Evolutionary conservation across 2,797 vertebrate species (phyloP).

Genomic region (Dendrocincla fuliginosa): DNA sequence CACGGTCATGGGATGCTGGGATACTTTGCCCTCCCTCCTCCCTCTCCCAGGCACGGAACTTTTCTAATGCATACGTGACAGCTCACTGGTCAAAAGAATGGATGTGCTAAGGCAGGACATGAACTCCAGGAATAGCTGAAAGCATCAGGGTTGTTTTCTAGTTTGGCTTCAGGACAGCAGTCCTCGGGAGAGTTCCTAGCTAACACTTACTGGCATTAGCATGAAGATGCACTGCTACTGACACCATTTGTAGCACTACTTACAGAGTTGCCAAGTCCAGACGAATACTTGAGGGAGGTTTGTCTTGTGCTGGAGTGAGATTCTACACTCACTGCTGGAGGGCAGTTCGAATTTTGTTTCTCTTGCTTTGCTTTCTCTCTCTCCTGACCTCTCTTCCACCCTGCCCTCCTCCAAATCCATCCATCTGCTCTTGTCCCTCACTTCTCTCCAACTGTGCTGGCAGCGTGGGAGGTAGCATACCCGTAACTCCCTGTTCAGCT

Average conservation of each 20-base stretch:
- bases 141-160: neutral
- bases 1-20: neutral
- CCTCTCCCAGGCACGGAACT: neutral
- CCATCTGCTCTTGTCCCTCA: constrained; percentile 66
- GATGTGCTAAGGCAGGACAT: constrained; percentile 24
- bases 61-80: constrained; percentile 26
- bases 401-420: constrained; percentile 51
- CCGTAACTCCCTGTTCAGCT: neutral
- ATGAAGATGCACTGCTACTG: constrained; percentile 13
- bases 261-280: constrained; percentile 61
- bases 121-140: constrained; percentile 45
- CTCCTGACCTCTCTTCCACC: constrained; percentile 31
- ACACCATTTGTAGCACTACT: constrained; percentile 32
- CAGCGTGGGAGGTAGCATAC: constrained; percentile 7
- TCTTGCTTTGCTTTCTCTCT: constrained; percentile 34
- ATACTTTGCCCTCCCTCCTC: neutral
- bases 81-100: neutral
- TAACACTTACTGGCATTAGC: neutral
- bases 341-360: constrained; percentile 38
- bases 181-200: neutral
- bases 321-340: constrained; percentile 36
- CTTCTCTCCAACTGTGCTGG: neutral
- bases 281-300: constrained; percentile 34
- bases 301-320: constrained; percentile 49
- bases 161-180: constrained; percentile 20